These are phyloP conservation scores for Zeus faber DNA, from an alignment of 2,113 vertebrate species.

Conservation along the genomic window DNA sequence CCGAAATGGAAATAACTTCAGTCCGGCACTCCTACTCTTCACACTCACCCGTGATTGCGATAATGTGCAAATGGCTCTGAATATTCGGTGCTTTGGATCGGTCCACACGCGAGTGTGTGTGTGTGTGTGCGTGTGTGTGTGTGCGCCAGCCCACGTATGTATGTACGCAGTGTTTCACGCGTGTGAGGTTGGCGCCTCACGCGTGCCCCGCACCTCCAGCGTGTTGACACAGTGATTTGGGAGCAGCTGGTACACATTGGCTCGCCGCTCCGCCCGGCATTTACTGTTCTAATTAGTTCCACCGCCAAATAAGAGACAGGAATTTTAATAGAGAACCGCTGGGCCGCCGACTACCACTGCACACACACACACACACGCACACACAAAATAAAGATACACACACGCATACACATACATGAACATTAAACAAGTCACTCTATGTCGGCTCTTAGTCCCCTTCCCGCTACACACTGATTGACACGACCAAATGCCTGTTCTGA, in stretches of 20 bases:
- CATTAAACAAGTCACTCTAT: not conserved
- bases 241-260: slow-evolving; percentile 71
- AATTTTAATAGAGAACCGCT: slow-evolving; percentile 73
- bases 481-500: slow-evolving; percentile 32
- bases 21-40: slow-evolving; percentile 15
- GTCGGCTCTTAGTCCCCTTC: not conserved
- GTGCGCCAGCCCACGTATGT: slow-evolving; percentile 14
- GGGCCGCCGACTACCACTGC: slow-evolving; percentile 40
- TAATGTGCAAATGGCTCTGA: slow-evolving; percentile 58
- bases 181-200: slow-evolving; percentile 52
- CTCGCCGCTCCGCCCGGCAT: slow-evolving; percentile 61
- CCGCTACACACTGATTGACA: slow-evolving; percentile 33
- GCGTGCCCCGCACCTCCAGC: slow-evolving; percentile 61
- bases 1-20: not conserved
- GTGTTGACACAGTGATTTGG: slow-evolving; percentile 74
- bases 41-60: slow-evolving; percentile 58
- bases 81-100: slow-evolving; percentile 27
- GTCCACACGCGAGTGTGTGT: slow-evolving; percentile 30
- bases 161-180: slow-evolving; percentile 27
- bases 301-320: slow-evolving; percentile 69
- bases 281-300: slow-evolving; percentile 76
- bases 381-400: slow-evolving; percentile 15
- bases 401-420: not conserved
- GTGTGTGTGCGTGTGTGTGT: not conserved
- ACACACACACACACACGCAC: slow-evolving; percentile 30